A percentile compares a stretch with the other conserved stretches of the same genome.
phyloP scores from a whole-genome alignment of 1,140 invertebrate genomes.

The Archegozetes longisetosus region DNA sequence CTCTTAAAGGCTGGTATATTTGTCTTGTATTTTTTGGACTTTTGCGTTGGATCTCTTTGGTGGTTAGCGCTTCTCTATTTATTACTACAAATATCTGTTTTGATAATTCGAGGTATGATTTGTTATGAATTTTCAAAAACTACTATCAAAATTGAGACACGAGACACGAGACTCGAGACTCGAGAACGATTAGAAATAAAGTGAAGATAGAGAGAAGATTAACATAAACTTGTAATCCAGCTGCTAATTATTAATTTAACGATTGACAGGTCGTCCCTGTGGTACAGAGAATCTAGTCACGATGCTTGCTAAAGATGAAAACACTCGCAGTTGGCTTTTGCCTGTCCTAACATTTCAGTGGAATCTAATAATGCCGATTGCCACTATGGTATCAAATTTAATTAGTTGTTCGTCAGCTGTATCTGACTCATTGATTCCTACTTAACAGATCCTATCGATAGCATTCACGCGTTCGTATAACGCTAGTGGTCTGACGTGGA shows the following conservation, averaged over 20 bases:
- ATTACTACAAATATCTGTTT: constrained; percentile 54
- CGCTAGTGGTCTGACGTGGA: constrained; percentile 52
- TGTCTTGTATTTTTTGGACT: constrained; percentile 67
- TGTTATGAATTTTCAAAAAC: too few species aligned
- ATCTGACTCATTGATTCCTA: constrained; percentile 11
- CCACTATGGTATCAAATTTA: constrained; percentile 42
- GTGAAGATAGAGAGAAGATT: too few species aligned
- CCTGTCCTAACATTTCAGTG: constrained; percentile 64
- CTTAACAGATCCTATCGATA: constrained; percentile 48
- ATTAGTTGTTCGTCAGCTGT: constrained; percentile 2
- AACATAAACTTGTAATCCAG: too few species aligned
- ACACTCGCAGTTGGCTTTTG: constrained; percentile 31
- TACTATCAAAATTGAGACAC: too few species aligned
- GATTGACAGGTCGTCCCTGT: constrained; percentile 53
- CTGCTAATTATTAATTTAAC: too few species aligned
- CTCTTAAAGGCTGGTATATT: constrained; percentile 64
- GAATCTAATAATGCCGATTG: constrained; percentile 65
- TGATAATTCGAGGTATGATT: constrained; percentile 50
- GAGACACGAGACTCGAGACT: too few species aligned
- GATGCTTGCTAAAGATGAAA: constrained; percentile 33
- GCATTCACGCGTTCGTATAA: constrained; percentile 56
- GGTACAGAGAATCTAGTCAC: constrained; percentile 61
- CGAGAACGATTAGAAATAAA: too few species aligned
- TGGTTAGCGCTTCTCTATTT: constrained; percentile 65
- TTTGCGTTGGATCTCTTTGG: constrained; percentile 61